A percentile compares a stretch with the other conserved stretches of the same genome.
phyloP scores from a whole-genome alignment of 2,888 invertebrate genomes.

The Parthenolecanium corni region DNA sequence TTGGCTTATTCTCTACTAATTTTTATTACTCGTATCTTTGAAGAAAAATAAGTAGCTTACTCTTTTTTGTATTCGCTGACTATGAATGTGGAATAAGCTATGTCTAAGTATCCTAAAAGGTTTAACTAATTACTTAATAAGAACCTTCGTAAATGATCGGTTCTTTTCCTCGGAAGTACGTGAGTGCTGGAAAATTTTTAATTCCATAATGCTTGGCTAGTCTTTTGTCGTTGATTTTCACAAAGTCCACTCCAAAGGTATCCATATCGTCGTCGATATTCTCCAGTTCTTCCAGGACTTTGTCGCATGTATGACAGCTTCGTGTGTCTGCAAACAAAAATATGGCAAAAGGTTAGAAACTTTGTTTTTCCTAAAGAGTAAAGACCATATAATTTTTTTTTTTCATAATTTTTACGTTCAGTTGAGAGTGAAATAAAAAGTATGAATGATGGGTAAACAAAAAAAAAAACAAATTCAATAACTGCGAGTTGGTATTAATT shows the following conservation, averaged over 20 bases:
- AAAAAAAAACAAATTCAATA: no score
- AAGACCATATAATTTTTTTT: background rate
- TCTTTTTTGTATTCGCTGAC: no score
- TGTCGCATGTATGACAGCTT: slow-evolving; percentile 84
- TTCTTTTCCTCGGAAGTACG: slow-evolving; percentile 91
- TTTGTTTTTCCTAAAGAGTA: background rate
- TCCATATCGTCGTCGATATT: slow-evolving; percentile 93
- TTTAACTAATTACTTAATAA: slow-evolving; percentile 20
- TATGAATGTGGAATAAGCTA: no score
- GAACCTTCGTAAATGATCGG: slow-evolving; percentile 77
- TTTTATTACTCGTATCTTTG: no score
- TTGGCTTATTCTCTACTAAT: no score
- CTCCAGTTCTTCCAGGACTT: slow-evolving; percentile 79
- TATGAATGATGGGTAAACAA: background rate
- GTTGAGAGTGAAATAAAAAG: background rate
- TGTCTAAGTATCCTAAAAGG: background rate
- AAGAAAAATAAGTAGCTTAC: no score
- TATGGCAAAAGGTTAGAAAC: background rate
- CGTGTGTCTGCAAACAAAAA: slow-evolving; percentile 58
- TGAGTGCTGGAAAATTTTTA: slow-evolving; percentile 88
- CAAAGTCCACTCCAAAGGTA: slow-evolving; percentile 86
- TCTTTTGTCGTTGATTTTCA: slow-evolving; percentile 92
- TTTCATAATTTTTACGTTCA: background rate
- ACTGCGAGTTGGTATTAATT: no score
- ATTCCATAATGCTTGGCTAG: slow-evolving; percentile 93